phyloP scores from a whole-genome alignment of 2,888 invertebrate species.

The Drosophila affinis region DNA sequence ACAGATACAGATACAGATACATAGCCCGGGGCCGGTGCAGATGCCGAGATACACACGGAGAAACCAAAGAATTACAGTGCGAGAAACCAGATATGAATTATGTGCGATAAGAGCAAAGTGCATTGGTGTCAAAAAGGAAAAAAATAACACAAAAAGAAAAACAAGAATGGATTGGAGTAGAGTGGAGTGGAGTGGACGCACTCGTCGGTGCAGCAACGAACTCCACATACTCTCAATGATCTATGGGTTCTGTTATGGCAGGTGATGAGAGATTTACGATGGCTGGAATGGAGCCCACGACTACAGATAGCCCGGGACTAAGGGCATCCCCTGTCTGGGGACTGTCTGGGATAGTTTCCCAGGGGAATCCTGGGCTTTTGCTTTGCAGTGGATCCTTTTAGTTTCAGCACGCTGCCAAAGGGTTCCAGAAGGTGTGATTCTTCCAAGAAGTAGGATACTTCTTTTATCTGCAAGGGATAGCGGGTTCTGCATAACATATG shows the following conservation, averaged over 20 bases:
- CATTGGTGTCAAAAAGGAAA: conserved; percentile 68
- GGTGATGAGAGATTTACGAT: conserved; percentile 16
- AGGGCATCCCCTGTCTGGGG: background rate
- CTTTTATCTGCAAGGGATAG: too few species aligned
- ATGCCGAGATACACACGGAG: background rate
- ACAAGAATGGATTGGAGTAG: conserved; percentile 33
- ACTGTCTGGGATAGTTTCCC: too few species aligned
- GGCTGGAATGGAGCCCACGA: too few species aligned
- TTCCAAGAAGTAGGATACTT: too few species aligned
- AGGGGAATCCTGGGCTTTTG: too few species aligned
- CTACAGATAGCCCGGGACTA: background rate
- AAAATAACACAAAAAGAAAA: too few species aligned
- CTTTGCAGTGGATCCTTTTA: too few species aligned
- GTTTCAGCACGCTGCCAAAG: too few species aligned
- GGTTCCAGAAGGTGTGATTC: too few species aligned
- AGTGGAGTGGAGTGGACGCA: conserved; percentile 4
- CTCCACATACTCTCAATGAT: conserved; percentile 38
- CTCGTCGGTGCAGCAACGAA: conserved; percentile 5
- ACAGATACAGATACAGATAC: conserved; percentile 1
- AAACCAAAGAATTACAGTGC: conserved; percentile 31
- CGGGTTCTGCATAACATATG: too few species aligned
- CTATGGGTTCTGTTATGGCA: background rate
- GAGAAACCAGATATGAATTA: conserved; percentile 75
- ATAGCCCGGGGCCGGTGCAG: background rate
- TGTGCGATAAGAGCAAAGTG: conserved; percentile 74